These are phyloP conservation scores for Thunnus maccoyii DNA, from an alignment of 2,113 vertebrate species.

Conservation along the genomic window DNA sequence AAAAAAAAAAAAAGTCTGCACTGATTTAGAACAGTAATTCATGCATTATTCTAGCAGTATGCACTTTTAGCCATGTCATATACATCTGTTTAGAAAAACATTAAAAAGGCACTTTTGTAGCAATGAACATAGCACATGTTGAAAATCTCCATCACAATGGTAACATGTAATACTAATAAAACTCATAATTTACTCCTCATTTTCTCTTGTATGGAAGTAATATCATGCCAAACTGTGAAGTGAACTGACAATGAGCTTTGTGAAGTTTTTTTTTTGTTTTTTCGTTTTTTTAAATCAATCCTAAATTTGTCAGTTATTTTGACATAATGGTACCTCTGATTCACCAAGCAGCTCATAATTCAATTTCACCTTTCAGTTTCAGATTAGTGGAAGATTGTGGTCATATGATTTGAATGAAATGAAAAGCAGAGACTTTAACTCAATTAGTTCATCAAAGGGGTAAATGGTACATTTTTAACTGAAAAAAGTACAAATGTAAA, in stretches of 20 bases:
- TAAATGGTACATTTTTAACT: not conserved
- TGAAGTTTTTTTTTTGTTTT: not conserved
- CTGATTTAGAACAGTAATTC: slow-evolving; percentile 32
- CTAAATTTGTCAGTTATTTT: not conserved
- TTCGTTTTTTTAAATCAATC: not conserved
- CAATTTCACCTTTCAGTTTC: not conserved
- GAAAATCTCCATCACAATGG: slow-evolving; percentile 10
- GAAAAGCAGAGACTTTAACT: not conserved
- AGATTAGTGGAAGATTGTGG: slow-evolving; percentile 18
- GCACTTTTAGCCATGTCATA: slow-evolving; percentile 22
- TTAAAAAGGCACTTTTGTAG: slow-evolving; percentile 61
- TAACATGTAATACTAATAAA: not conserved
- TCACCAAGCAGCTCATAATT: not conserved
- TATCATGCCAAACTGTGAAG: not conserved
- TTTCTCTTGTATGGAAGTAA: not conserved
- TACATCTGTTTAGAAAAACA: slow-evolving; percentile 28
- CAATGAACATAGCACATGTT: not conserved
- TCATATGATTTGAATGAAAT: slow-evolving; percentile 20
- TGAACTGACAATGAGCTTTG: no score
- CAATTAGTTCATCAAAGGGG: not conserved
- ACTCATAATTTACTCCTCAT: not conserved
- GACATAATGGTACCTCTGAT: not conserved
- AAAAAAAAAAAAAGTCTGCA: slow-evolving; percentile 31
- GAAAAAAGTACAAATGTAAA: slow-evolving; percentile 12
- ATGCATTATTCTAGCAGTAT: slow-evolving; percentile 42